These are phyloP conservation scores for Erebia aethiops DNA, from an alignment of 2,888 invertebrate species.

Conservation along the genomic window DNA sequence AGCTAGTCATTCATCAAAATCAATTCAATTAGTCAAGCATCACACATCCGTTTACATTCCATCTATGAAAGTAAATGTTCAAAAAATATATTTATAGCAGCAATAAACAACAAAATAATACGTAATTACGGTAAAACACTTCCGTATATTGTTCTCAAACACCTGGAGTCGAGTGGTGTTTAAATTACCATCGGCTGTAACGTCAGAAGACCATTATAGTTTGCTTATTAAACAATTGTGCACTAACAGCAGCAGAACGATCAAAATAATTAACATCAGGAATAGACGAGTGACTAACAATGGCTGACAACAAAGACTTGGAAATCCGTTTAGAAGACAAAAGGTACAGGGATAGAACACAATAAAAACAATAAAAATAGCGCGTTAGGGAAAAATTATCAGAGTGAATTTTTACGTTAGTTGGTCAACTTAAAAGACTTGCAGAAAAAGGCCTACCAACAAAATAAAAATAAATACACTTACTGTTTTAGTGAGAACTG, in stretches of 20 bases:
- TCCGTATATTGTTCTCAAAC: constrained; percentile 59
- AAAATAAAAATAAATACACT: too few relatives aligned
- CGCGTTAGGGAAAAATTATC: too few relatives aligned
- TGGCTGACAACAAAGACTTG: neutral
- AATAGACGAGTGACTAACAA: neutral
- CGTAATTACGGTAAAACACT: constrained; percentile 50
- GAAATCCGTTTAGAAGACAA: neutral
- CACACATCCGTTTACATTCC: neutral
- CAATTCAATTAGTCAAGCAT: neutral
- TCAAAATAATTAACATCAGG: constrained; percentile 5
- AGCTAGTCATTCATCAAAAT: too few relatives aligned
- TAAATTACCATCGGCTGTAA: constrained; percentile 3
- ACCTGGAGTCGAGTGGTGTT: constrained; percentile 10
- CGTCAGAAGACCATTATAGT: neutral
- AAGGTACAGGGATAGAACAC: neutral
- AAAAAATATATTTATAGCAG: neutral
- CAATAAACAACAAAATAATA: neutral
- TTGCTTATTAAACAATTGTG: constrained; percentile 6
- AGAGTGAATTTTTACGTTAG: too few relatives aligned
- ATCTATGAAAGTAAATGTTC: neutral
- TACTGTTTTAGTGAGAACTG: too few relatives aligned
- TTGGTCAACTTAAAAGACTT: too few relatives aligned
- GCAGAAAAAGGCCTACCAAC: too few relatives aligned
- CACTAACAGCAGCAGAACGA: neutral
- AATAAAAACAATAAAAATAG: too few relatives aligned